A percentile compares a stretch with the other conserved stretches of the same genome.
Conservation (phyloP, 2,113 vertebrate genomes). For the Pseudorectes ferrugineus region DNA sequence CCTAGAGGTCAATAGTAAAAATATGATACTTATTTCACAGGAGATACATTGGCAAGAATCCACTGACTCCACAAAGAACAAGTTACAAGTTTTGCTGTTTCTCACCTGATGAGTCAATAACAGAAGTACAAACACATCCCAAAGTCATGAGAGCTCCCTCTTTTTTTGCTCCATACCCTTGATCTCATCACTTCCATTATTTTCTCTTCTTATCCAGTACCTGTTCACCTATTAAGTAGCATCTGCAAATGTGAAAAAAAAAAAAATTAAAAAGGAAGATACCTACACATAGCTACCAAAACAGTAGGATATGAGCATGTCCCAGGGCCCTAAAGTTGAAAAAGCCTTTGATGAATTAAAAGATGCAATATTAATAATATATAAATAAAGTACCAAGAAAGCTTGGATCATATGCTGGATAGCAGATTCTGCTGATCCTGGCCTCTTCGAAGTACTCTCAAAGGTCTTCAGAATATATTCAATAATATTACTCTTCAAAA, state of each 20-base stretch:
- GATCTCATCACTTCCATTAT: background rate
- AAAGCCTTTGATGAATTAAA: slow-evolving; percentile 43
- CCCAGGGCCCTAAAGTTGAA: background rate
- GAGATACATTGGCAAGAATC: background rate
- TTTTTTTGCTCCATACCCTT: background rate
- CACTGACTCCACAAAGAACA: background rate
- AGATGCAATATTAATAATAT: slow-evolving; percentile 24
- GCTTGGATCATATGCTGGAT: background rate
- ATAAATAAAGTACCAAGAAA: slow-evolving; percentile 11
- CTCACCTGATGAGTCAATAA: background rate
- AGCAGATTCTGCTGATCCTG: background rate
- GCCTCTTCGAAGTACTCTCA: slow-evolving; percentile 21
- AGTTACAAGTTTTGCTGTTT: background rate
- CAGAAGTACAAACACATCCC: background rate
- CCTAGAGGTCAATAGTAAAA: background rate
- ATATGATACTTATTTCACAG: background rate
- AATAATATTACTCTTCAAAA: background rate
- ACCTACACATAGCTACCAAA: background rate
- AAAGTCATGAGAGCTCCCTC: background rate
- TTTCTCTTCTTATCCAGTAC: background rate
- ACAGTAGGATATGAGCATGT: background rate
- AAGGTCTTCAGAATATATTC: slow-evolving; percentile 6
- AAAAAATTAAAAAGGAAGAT: background rate
- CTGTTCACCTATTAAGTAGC: background rate
- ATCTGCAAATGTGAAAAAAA: background rate